These are phyloP conservation scores for Ceyx melanurus DNA, from an alignment of 2,113 vertebrate genomes.

Conservation along the genomic window DNA sequence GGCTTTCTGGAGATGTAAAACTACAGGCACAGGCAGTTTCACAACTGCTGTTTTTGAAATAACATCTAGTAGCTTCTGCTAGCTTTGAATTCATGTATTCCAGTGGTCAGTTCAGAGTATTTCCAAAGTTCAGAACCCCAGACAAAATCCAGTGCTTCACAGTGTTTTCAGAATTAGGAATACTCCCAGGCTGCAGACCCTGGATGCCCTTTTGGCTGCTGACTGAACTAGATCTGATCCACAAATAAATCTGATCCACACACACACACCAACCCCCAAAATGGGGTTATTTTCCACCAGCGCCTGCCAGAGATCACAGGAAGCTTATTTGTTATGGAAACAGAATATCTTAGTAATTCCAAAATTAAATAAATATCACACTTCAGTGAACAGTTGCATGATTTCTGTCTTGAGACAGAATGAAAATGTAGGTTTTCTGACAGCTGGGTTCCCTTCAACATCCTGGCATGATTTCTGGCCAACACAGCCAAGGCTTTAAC, in stretches of 20 bases:
- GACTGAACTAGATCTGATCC: background rate
- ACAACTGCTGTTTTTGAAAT: background rate
- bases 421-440: background rate
- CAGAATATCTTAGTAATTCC: background rate
- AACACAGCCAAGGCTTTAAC: background rate
- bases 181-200: background rate
- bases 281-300: background rate
- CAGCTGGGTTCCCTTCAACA: slow-evolving; percentile 3
- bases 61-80: background rate
- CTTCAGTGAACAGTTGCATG: background rate
- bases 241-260: background rate
- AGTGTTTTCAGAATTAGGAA: background rate
- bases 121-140: background rate
- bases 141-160: background rate
- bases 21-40: background rate
- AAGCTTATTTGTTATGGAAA: background rate
- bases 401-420: background rate
- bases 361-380: background rate
- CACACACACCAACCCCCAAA: too few relatives aligned
- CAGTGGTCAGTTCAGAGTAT: accelerated
- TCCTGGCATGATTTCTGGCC: background rate
- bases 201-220: background rate
- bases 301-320: background rate
- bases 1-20: background rate
- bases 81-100: background rate